Evolutionary conservation across 2,888 invertebrate species (phyloP).

Genomic region (Stegophylla sp.): DNA sequence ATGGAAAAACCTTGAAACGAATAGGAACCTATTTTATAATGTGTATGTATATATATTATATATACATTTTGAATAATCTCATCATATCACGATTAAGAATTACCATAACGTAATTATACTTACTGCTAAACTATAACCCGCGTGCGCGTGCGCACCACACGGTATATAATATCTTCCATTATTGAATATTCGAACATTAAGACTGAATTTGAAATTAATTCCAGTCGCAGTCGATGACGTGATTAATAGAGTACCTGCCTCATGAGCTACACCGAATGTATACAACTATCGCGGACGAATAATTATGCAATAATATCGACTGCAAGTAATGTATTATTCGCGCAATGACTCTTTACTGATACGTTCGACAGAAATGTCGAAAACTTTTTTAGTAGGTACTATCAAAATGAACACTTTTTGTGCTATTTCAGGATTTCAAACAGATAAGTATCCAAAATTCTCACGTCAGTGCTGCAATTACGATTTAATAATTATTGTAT

Average conservation of each 20-base stretch:
- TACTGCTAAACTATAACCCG: slow-evolving; percentile 8
- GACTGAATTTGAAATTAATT: background rate
- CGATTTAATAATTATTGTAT: no score
- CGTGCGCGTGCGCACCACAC: background rate
- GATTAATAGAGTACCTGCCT: background rate
- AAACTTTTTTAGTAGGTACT: no score
- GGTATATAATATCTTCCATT: background rate
- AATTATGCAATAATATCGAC: no score
- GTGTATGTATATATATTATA: slow-evolving; percentile 19
- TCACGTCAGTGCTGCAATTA: no score
- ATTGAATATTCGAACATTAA: background rate
- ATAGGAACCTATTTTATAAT: no score
- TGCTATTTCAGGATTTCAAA: no score
- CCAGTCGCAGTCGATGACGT: background rate
- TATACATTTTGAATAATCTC: background rate
- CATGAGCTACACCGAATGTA: no score
- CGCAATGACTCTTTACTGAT: no score
- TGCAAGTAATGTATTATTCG: no score
- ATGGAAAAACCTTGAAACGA: slow-evolving; percentile 38
- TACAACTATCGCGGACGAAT: background rate
- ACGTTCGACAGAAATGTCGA: no score
- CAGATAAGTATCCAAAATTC: no score
- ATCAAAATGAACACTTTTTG: no score
- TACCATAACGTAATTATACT: slow-evolving; percentile 31
- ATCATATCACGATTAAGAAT: slow-evolving; percentile 27